A percentile compares a stretch with the other conserved stretches of the same genome.
Conservation (phyloP, 2,113 vertebrate species). For the Phocoena phocoena region DNA sequence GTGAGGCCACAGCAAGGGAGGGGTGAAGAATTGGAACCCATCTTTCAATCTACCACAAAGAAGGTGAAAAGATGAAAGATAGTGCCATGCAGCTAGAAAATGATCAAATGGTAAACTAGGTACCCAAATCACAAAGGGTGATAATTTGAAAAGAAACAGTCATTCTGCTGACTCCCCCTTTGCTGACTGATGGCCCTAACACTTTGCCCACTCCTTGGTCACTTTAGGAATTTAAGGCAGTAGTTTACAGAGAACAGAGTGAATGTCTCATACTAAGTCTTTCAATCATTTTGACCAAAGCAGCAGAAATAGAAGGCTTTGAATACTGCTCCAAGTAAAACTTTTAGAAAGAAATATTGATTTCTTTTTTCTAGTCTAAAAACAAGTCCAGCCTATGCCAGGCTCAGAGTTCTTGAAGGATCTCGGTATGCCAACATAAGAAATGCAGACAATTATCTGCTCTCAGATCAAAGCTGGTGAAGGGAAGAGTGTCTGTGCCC, state of each 20-base stretch:
- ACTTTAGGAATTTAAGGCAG: background rate
- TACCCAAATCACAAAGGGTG: background rate
- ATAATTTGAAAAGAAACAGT: background rate
- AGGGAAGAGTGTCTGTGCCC: background rate
- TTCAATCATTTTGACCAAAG: constrained; percentile 9
- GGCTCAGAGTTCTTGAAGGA: background rate
- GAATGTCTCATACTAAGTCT: background rate
- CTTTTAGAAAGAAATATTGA: constrained; percentile 53
- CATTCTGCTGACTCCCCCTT: background rate
- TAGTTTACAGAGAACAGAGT: background rate
- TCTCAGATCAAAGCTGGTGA: constrained; percentile 3
- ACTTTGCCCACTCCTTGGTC: background rate
- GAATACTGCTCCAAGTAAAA: constrained; percentile 22
- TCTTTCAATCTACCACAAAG: background rate
- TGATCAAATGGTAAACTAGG: background rate
- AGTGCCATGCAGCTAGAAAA: background rate
- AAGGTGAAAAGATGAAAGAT: background rate
- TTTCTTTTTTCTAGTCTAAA: constrained; percentile 19
- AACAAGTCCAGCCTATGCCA: background rate
- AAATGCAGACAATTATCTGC: background rate
- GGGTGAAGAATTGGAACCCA: background rate
- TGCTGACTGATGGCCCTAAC: background rate
- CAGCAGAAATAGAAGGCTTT: constrained; percentile 1
- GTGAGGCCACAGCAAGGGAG: background rate
- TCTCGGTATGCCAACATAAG: background rate